Percentiles rank a stretch among this genome's conserved stretches.
phyloP scores from a whole-genome alignment of 2,113 vertebrate genomes.

The Pongo abelii region DNA sequence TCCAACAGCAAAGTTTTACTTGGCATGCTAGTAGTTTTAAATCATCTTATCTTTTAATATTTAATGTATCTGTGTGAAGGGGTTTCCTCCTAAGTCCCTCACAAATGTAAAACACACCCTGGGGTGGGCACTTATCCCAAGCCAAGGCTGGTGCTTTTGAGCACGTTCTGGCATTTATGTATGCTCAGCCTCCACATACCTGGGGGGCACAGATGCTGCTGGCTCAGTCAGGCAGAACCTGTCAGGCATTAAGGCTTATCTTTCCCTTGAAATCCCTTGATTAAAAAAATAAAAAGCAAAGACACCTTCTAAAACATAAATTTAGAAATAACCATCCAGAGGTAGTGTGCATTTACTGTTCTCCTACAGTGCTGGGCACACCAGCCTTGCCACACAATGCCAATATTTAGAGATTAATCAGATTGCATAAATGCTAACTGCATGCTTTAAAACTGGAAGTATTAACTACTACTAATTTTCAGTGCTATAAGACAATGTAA shows the following conservation, averaged over 20 bases:
- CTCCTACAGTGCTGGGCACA: accelerated
- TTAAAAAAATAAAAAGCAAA: conserved; percentile 20
- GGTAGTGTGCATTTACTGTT: neutral
- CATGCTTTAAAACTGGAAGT: neutral
- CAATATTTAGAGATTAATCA: neutral
- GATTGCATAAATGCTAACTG: neutral
- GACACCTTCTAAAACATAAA: neutral
- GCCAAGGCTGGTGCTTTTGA: neutral
- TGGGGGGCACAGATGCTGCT: neutral
- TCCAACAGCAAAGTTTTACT: neutral
- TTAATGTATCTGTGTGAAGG: neutral
- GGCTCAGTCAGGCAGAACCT: neutral
- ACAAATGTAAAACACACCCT: neutral
- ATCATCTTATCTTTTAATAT: neutral
- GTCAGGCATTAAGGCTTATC: neutral
- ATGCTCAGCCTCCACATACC: neutral
- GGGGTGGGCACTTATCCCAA: neutral
- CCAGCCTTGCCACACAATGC: neutral
- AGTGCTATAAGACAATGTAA: neutral
- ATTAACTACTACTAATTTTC: neutral
- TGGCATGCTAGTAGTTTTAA: neutral
- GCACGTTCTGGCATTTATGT: neutral
- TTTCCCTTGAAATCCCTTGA: neutral
- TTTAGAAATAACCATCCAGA: neutral
- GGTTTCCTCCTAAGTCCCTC: neutral